These are phyloP conservation scores for Sinonovacula constricta DNA, from an alignment of 1,140 invertebrate species.

Conservation along the genomic window DNA sequence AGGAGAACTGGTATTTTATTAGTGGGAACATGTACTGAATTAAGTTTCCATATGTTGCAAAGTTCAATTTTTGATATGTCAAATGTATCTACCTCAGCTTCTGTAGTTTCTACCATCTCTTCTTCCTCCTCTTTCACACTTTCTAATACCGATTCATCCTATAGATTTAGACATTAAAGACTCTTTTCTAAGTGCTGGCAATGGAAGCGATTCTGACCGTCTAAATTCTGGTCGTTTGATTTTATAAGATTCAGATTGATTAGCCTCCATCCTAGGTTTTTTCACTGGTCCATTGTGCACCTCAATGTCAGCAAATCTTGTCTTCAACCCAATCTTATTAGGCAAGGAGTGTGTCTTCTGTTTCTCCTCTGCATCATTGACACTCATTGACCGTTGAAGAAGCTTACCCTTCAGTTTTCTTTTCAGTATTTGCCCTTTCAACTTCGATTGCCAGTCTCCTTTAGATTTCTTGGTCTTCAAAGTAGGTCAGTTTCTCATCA, in stretches of 20 bases:
- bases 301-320: constrained; percentile 10
- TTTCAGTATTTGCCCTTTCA: constrained; percentile 56
- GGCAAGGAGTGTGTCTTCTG: background rate
- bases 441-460: constrained; percentile 44
- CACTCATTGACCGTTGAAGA: constrained; percentile 73
- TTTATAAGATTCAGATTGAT: too few relatives aligned
- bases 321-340: constrained; percentile 22
- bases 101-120: background rate
- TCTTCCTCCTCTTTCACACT: background rate
- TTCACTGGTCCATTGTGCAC: constrained; percentile 9
- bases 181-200: background rate
- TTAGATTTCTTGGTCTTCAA: constrained; percentile 45
- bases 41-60: too few relatives aligned
- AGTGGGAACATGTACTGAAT: too few relatives aligned
- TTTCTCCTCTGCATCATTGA: constrained; percentile 51
- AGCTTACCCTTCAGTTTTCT: constrained; percentile 69
- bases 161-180: background rate
- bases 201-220: constrained; percentile 35
- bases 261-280: too few relatives aligned
- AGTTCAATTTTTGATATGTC: too few relatives aligned
- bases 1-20: too few relatives aligned
- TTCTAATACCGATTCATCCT: background rate
- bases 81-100: too few relatives aligned
- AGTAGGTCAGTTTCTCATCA: background rate
- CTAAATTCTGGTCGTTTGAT: constrained; percentile 11